Base-by-base conservation (phyloP, 2,113 vertebrate genomes). In the Saimiri boliviensis region DNA sequence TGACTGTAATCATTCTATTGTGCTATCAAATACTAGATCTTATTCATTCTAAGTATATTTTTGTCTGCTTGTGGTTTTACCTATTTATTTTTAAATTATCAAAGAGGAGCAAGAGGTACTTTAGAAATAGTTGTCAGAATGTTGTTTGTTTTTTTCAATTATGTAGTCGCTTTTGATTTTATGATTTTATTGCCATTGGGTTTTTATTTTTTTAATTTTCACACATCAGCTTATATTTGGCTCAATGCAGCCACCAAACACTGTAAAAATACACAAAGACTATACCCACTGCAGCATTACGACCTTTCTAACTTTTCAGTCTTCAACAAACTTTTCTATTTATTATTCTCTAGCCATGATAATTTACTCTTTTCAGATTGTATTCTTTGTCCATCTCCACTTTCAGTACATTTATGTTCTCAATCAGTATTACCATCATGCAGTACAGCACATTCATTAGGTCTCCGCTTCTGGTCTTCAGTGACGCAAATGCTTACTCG, bases 341-440 rank as follows among this genome's bases (percentile, higher is more conserved):
- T 94, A 58, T 82, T 96, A 45, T 35, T 63, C 23, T 95, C 30
- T 3, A 77, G 56, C 71, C 25, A n/a, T 76, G 89, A 89, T 92
- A 71, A 92, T 81, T 96, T 49, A 56, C 37, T 77, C 27, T 76
- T 89, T 68, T 96, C 49, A 97, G 79, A 71, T 47, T 74, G 30
- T 47, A 58, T 47, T 74, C 40, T 88, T 35, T 77, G 16, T 21
- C 71, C 73, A 81, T 94, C 80, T 84, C 71, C 37, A 52, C 90
- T 87, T 70, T 77, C 42, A 56, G 80, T 49, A 13, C 54, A 40
- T 86, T 89, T 95, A 49, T 95, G 42, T 37, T 76, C 52, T 96
- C 40, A 30, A 40, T 95, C 40, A 66, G 0, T 76, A 93, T 27
- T 74, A 70, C 56, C 71, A 19, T 74, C 12, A 7, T 80, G 70